Evolutionary conservation across 2,113 vertebrate genomes (phyloP).

Genomic region (Poicephalus gulielmi): DNA sequence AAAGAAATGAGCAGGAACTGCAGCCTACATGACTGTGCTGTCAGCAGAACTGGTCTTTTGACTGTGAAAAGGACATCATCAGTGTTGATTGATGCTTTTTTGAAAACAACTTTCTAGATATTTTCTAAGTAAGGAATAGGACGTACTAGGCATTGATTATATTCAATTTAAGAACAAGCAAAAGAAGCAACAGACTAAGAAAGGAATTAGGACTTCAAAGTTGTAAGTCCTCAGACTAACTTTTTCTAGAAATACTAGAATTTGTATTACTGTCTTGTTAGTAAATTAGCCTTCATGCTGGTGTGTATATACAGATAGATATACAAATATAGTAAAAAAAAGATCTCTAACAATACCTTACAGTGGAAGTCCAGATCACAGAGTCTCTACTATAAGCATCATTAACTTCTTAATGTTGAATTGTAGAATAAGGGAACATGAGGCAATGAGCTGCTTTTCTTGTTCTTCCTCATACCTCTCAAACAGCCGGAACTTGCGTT

Average conservation of each 20-base stretch:
- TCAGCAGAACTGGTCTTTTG: conserved; percentile 4
- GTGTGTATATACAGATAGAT: not conserved
- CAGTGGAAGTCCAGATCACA: not conserved
- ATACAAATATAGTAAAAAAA: not conserved
- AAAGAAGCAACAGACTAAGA: not conserved
- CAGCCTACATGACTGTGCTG: not conserved
- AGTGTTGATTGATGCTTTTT: not conserved
- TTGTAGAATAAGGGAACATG: not conserved
- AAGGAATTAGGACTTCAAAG: not conserved
- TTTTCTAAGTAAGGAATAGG: not conserved
- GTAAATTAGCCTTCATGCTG: not conserved
- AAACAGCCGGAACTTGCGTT: not conserved
- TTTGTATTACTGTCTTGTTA: not conserved
- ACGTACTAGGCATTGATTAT: not conserved
- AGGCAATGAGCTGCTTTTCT: not conserved
- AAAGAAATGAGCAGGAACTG: not conserved
- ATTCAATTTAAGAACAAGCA: not conserved
- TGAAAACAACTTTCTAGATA: not conserved
- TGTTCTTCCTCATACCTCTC: not conserved
- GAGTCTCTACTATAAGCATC: not conserved
- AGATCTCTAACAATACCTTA: not conserved
- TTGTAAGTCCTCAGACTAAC: not conserved
- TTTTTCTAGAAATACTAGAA: not conserved
- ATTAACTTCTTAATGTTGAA: not conserved
- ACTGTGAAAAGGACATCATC: not conserved